Base-by-base conservation (phyloP, 1,140 invertebrate genomes). In the Euwallacea fornicatus region DNA sequence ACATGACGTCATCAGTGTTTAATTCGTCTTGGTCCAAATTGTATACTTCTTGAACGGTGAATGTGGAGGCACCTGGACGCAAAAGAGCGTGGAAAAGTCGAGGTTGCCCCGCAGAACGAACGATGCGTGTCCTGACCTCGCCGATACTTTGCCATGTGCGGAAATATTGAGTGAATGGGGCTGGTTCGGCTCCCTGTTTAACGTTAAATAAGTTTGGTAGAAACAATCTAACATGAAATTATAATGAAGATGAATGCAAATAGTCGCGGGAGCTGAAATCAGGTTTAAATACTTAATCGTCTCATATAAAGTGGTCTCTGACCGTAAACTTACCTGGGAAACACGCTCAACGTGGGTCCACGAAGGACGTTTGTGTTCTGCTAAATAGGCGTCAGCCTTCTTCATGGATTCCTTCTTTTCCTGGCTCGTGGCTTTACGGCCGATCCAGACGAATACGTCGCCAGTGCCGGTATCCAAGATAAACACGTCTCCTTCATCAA, bases 361-460 rank as follows among this genome's bases (percentile, higher is more conserved):
- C 15, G 87, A 83, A 0, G 93, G 91, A 80, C 93, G 92, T 44
- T 90, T 91, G 73, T 92, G 90, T 4, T 86, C 82, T 41, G 83
- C 82, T 70, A 94, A 78, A 78, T 90, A 92, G 64, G 88, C 85
- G 80, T 93, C 86, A 2, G 92, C 94, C 76, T 88, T 90, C 54
- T 86, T 84, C 88, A 95, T 90, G 0, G 92, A 88, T 78, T 92
- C 87, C 10, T 86, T 80, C 76, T 93, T 93, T 83, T 96, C 94
- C 78, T 90, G 86, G 61, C 86, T 83, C 3, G 89, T 91, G 43
- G 91, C 88, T 44, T 88, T 85, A 76, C 89, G 91, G 21, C 94
- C 94, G 63, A 95, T 87, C 94, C 94, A 96, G 0, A 93, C 92
- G 80, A 89, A 96, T 53, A 96, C 86, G 42, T 91, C 91, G 58